Evolutionary conservation across 2,113 vertebrate species (phyloP).

Genomic region (Vicugna pacos): DNA sequence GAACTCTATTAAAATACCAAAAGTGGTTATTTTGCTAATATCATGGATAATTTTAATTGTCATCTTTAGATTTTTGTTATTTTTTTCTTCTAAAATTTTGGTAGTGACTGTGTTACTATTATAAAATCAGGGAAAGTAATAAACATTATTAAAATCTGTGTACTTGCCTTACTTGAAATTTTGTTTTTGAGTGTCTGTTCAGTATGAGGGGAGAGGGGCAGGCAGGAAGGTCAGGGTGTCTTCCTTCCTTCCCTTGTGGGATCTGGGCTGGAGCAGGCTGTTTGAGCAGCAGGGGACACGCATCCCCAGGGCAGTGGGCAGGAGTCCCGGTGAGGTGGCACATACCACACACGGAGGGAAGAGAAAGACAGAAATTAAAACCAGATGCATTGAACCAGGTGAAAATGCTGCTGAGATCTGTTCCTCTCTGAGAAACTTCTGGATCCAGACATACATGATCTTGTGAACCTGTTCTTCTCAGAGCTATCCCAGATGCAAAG

Average conservation of each 20-base stretch:
- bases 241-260: background rate
- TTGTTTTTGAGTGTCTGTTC: background rate
- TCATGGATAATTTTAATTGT: background rate
- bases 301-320: background rate
- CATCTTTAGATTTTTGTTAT: background rate
- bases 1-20: background rate
- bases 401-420: background rate
- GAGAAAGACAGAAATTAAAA: background rate
- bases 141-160: background rate
- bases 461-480: background rate
- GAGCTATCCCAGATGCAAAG: background rate
- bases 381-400: background rate
- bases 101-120: background rate
- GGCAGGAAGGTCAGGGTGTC: background rate
- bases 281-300: background rate
- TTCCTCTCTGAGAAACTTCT: background rate
- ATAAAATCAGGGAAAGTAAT: background rate
- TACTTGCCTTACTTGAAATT: background rate
- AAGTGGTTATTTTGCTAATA: background rate
- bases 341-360: background rate
- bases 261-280: background rate
- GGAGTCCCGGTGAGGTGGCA: background rate
- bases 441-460: background rate
- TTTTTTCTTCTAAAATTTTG: background rate
- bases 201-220: background rate